Conservation (phyloP, 2,888 invertebrate species). For the Poecilobothrus nobilitatus region DNA sequence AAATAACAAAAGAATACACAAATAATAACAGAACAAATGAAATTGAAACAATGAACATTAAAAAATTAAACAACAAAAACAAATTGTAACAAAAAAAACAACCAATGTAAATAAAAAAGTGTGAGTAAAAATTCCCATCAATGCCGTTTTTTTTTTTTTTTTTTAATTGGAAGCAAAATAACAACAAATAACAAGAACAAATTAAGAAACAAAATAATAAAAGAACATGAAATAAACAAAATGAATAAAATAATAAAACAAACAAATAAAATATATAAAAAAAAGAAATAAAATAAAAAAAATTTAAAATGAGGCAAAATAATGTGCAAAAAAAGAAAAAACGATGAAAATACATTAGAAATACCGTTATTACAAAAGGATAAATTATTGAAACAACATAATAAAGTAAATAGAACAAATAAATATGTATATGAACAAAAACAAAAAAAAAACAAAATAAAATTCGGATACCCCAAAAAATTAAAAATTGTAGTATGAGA, state of each 20-base stretch:
- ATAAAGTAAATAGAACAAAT: neutral
- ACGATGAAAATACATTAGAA: neutral
- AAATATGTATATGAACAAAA: neutral
- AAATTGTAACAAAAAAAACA: too few relatives aligned
- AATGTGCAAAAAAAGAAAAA: neutral
- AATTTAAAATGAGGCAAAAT: neutral
- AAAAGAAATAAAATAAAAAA: too few relatives aligned
- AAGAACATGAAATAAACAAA: neutral
- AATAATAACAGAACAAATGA: neutral
- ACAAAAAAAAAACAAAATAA: neutral
- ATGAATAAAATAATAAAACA: neutral
- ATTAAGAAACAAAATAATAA: neutral
- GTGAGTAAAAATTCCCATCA: too few relatives aligned
- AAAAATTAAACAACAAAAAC: neutral
- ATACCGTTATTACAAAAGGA: slow-evolving; percentile 6
- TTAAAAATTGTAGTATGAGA: too few relatives aligned
- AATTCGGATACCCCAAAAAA: neutral
- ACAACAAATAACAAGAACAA: too few relatives aligned
- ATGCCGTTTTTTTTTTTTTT: too few relatives aligned
- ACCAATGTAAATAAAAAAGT: too few relatives aligned
- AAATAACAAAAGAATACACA: neutral
- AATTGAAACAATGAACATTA: neutral
- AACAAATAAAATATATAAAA: neutral
- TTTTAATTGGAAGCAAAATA: too few relatives aligned
- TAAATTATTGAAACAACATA: neutral